These are phyloP conservation scores for Spea multiplicata DNA, from an alignment of 2,113 vertebrate species.

Conservation along the genomic window DNA sequence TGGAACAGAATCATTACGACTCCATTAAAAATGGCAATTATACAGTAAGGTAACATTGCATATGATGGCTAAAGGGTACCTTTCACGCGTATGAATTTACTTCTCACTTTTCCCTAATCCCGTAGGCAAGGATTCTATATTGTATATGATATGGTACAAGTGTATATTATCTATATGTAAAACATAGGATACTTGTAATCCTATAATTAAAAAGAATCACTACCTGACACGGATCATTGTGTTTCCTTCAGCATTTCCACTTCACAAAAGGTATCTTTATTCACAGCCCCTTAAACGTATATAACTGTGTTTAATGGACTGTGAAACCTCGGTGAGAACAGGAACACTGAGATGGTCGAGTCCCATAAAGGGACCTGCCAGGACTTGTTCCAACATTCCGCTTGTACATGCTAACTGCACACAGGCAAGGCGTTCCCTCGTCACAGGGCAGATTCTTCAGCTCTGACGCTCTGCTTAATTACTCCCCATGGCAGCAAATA, in stretches of 20 bases:
- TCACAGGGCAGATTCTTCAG: constrained; percentile 21
- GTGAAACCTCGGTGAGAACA: not conserved
- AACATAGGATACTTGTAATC: no score
- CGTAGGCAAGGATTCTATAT: no score
- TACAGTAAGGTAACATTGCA: no score
- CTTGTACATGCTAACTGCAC: not conserved
- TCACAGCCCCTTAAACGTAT: constrained; percentile 3
- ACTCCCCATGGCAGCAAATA: constrained; percentile 4
- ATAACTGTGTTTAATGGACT: not conserved
- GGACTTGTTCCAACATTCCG: constrained; percentile 38
- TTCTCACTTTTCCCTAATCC: no score
- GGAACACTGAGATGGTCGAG: constrained; percentile 10
- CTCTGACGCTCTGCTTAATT: constrained; percentile 4
- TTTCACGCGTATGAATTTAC: no score
- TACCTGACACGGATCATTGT: no score
- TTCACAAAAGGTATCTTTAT: not conserved
- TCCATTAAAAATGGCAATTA: no score
- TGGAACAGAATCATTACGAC: no score
- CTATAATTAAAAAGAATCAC: no score
- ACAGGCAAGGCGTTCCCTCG: constrained; percentile 29
- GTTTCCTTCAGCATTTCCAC: not conserved
- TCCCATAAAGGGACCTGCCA: not conserved
- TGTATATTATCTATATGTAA: no score
- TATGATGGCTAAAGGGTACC: no score
- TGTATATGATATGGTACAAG: no score